phyloP scores from a whole-genome alignment of 2,113 vertebrate genomes.

The Neogale vison region DNA sequence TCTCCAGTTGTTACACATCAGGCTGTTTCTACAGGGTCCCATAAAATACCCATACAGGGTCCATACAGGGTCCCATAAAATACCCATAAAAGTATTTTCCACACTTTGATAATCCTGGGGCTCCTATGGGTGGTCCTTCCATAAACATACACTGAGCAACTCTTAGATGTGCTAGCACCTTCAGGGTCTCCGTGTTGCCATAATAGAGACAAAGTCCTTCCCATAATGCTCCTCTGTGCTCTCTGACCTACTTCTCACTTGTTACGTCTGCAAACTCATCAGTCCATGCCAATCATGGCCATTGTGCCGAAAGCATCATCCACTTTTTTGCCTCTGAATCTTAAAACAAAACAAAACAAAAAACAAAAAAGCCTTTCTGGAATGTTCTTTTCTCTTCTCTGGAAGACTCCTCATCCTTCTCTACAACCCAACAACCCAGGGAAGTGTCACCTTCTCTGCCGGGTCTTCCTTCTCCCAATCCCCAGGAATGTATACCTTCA shows the following conservation, averaged over 20 bases:
- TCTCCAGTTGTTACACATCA: neutral
- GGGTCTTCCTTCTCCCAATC: neutral
- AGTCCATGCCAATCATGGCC: neutral
- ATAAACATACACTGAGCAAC: neutral
- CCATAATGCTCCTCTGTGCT: neutral
- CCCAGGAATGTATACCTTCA: neutral
- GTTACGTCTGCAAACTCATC: neutral
- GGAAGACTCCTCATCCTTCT: neutral
- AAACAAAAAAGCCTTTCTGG: neutral
- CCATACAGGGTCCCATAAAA: neutral
- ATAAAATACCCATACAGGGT: neutral
- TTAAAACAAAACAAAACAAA: neutral
- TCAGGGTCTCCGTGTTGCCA: neutral
- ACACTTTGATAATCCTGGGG: neutral
- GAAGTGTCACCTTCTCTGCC: neutral
- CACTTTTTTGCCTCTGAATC: neutral
- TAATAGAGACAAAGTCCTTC: neutral
- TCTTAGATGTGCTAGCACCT: neutral
- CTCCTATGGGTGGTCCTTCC: neutral
- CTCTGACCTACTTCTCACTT: neutral
- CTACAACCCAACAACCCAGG: neutral
- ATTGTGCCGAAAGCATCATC: neutral
- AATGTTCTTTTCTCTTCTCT: neutral
- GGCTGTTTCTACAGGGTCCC: neutral
- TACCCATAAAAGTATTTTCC: neutral